A percentile compares a stretch with the other conserved stretches of the same genome.
phyloP scores from a whole-genome alignment of 2,113 vertebrate species.

The Halcyon senegalensis region DNA sequence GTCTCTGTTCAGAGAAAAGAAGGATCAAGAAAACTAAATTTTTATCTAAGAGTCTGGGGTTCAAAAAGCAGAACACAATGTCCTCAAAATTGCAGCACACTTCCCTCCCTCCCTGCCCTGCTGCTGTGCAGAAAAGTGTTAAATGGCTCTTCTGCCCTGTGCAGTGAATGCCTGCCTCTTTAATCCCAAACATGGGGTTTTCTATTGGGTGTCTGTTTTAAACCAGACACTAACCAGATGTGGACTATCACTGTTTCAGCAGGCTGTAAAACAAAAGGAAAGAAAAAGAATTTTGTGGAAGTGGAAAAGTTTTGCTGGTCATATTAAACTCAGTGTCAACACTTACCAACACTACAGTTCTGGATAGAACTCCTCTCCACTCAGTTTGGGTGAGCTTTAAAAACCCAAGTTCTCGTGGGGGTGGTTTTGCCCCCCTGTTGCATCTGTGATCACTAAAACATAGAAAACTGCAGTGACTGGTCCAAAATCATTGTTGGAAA shows the following conservation, averaged over 20 bases:
- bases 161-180: neutral
- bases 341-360: neutral
- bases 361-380: neutral
- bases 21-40: neutral
- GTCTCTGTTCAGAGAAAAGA: neutral
- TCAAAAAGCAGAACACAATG: neutral
- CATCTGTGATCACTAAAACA: neutral
- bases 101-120: fast-evolving
- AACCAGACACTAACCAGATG: conserved; percentile 46
- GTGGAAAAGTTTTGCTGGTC: conserved; percentile 9
- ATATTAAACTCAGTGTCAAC: conserved; percentile 1
- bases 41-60: neutral
- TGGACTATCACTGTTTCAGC: conserved; percentile 38
- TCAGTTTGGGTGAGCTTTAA: neutral
- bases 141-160: neutral
- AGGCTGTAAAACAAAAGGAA: conserved; percentile 55
- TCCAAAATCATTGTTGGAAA: neutral
- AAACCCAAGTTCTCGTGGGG: neutral
- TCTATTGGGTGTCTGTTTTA: conserved; percentile 10
- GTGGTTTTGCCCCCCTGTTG: neutral
- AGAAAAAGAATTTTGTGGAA: conserved; percentile 5
- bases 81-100: neutral
- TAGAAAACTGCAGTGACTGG: neutral
- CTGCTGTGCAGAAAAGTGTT: neutral
- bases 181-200: conserved; percentile 33